phyloP scores from a whole-genome alignment of 2,797 vertebrate species.

The Cynodonichthys magdalenae region DNA sequence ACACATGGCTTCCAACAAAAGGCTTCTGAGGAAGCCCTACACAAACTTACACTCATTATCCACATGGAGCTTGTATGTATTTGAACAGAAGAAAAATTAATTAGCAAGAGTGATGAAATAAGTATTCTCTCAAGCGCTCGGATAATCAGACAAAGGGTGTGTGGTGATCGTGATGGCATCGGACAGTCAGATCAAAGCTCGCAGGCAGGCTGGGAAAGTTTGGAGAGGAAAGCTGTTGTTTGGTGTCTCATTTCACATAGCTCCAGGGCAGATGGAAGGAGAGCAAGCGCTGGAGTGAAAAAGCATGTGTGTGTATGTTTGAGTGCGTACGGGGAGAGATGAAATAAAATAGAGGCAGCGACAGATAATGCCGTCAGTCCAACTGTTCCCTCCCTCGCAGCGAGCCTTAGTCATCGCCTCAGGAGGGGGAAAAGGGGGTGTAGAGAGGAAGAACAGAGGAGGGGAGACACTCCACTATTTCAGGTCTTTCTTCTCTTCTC shows the following conservation, averaged over 20 bases:
- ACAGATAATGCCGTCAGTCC: conserved; percentile 81
- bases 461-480: conserved; percentile 69
- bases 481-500: conserved; percentile 61
- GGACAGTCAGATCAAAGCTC: conserved; percentile 83
- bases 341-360: conserved; percentile 54
- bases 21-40: conserved; percentile 69
- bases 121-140: conserved; percentile 23
- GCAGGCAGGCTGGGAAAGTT: conserved; percentile 85
- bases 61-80: conserved; percentile 52
- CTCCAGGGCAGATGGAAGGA: conserved; percentile 78
- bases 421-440: conserved; percentile 60
- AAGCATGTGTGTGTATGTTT: conserved; percentile 31
- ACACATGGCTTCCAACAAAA: conserved; percentile 52
- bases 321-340: conserved; percentile 32
- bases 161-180: conserved; percentile 77
- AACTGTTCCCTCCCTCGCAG: conserved; percentile 66
- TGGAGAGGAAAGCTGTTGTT: conserved; percentile 86
- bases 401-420: conserved; percentile 78
- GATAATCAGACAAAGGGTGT: conserved; percentile 46
- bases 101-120: conserved; percentile 72
- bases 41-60: conserved; percentile 68
- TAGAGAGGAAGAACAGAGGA: conserved; percentile 65
- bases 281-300: conserved; percentile 46
- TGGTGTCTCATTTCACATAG: conserved; percentile 84
- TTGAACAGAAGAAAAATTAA: conserved; percentile 68